These are phyloP conservation scores for Peromyscus eremicus DNA, from an alignment of 2,797 vertebrate species.

Conservation along the genomic window DNA sequence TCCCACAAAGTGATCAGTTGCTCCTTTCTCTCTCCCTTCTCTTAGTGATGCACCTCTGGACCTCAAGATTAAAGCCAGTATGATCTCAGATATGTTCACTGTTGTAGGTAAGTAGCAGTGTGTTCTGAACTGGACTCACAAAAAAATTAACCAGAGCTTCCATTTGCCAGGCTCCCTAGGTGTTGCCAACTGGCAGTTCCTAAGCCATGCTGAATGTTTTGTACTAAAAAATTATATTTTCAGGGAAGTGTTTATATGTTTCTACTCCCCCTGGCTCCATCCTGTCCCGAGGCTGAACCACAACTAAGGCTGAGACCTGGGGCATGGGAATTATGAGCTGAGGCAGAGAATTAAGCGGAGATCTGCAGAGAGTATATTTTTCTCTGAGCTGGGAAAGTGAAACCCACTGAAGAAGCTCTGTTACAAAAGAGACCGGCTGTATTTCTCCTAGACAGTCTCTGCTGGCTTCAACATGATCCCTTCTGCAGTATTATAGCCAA, in stretches of 20 bases:
- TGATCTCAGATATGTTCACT: slow-evolving; percentile 99
- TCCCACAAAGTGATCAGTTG: slow-evolving; percentile 3
- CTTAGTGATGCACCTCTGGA: slow-evolving; percentile 97
- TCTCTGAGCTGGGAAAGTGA: slow-evolving; percentile 57
- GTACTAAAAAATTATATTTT: slow-evolving; percentile 79
- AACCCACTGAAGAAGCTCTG: slow-evolving; percentile 60
- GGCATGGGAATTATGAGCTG: slow-evolving; percentile 71
- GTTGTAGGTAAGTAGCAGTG: slow-evolving; percentile 96
- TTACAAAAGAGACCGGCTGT: slow-evolving; percentile 52
- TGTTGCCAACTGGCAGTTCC: slow-evolving; percentile 76
- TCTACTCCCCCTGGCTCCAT: slow-evolving; percentile 75
- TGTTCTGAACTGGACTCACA: slow-evolving; percentile 1
- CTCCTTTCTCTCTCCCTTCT: slow-evolving; percentile 76
- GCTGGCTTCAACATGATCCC: not conserved
- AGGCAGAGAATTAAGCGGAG: slow-evolving; percentile 77
- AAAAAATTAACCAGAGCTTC: slow-evolving; percentile 50
- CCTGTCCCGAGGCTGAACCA: slow-evolving; percentile 80
- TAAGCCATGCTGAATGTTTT: slow-evolving; percentile 78
- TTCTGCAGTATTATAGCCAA: slow-evolving; percentile 23
- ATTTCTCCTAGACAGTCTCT: slow-evolving; percentile 52
- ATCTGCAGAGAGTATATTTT: slow-evolving; percentile 75
- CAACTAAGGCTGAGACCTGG: slow-evolving; percentile 76
- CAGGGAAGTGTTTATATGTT: slow-evolving; percentile 78
- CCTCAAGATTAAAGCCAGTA: slow-evolving; percentile 99
- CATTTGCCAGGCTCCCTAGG: slow-evolving; percentile 58